Evolutionary conservation across 2,113 vertebrate genomes (phyloP).

Genomic region (Prionailurus bengalensis): DNA sequence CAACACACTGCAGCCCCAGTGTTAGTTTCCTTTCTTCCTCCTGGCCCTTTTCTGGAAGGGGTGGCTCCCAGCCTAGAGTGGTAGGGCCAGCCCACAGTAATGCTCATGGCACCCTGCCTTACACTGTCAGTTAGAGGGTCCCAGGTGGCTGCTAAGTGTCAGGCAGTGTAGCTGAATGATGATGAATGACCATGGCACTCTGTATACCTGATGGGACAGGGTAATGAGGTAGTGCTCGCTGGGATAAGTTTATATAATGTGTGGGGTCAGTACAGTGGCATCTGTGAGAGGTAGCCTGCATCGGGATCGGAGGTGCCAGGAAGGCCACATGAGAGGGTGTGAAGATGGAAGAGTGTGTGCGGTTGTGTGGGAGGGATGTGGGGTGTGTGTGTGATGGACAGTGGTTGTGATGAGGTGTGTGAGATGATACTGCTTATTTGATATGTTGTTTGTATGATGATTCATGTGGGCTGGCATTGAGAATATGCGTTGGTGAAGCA

Average conservation of each 20-base stretch:
- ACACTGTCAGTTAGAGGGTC: background rate
- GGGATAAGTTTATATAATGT: background rate
- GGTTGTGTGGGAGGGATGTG: conserved; percentile 6
- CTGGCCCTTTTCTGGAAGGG: background rate
- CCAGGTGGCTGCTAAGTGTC: background rate
- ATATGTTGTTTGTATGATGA: conserved; percentile 7
- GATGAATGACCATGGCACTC: background rate
- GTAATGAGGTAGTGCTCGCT: background rate
- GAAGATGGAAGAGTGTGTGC: background rate
- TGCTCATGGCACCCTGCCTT: background rate
- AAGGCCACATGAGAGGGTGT: background rate
- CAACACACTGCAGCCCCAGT: background rate
- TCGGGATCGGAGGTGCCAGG: background rate
- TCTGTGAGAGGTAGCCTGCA: background rate
- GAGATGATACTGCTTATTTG: conserved; percentile 26
- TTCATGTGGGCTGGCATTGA: conserved; percentile 23
- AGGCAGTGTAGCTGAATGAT: background rate
- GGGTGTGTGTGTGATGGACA: background rate
- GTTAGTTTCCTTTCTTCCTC: conserved; percentile 3
- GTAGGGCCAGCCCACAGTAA: background rate
- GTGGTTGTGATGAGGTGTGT: conserved; percentile 26
- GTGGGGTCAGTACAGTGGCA: background rate
- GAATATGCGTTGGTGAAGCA: background rate
- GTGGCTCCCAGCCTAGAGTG: background rate
- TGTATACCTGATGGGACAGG: background rate